Evolutionary conservation across 2,797 vertebrate species (phyloP).

Genomic region (Sus cebifrons): DNA sequence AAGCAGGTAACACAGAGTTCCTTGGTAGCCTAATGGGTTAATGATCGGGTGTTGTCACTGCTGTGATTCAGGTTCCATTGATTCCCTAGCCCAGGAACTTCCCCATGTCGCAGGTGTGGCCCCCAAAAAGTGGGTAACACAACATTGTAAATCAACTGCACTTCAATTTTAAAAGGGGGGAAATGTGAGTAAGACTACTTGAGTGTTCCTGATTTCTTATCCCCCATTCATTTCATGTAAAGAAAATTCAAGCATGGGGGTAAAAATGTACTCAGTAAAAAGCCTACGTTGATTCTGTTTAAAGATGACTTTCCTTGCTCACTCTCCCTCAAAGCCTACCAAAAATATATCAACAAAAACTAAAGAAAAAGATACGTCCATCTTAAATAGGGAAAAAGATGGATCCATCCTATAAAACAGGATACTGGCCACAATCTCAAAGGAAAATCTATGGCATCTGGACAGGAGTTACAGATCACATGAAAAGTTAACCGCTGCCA

Average conservation of each 20-base stretch:
- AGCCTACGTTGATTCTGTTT: neutral
- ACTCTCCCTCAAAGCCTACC: neutral
- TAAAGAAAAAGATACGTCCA: neutral
- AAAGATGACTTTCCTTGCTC: neutral
- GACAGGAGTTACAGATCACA: neutral
- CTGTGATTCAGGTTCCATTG: too few relatives aligned
- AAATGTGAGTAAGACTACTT: neutral
- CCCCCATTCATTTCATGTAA: neutral
- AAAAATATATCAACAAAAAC: neutral
- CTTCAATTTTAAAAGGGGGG: too few relatives aligned
- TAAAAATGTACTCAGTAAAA: neutral
- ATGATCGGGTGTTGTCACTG: too few relatives aligned
- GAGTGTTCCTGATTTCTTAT: neutral
- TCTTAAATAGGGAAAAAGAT: neutral
- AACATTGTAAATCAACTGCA: too few relatives aligned
- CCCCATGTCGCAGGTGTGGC: too few relatives aligned
- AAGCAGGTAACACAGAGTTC: neutral
- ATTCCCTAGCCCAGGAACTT: too few relatives aligned
- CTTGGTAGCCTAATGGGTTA: too few relatives aligned
- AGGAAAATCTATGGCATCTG: neutral
- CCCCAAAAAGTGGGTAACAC: too few relatives aligned
- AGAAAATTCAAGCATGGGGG: neutral
- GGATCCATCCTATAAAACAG: neutral
- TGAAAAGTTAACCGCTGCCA: neutral
- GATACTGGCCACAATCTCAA: neutral